Base-by-base conservation (phyloP, 2,888 invertebrate species). In the Phengaris alcon region DNA sequence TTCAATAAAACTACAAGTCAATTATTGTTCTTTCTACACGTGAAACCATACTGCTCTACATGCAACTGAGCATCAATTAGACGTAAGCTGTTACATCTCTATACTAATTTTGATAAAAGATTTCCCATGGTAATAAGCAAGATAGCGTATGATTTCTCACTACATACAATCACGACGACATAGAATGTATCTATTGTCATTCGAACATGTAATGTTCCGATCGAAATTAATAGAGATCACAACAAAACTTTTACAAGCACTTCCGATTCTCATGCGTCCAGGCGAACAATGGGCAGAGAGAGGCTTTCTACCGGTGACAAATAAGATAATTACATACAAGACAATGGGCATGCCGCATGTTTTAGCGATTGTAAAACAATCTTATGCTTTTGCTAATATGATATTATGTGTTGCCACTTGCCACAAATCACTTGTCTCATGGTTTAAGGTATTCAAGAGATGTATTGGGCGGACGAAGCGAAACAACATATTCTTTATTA, bases 341-440 rank as follows among this genome's bases (percentile, higher is more conserved):
- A 86, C 86, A 86, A 86, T 86, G 80, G 84, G 87, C 86, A 85
- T 85, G 84, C 84, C 79, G 87, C 86, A 85, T 85, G 84, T 84
- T 79, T 83, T 78, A 79, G 75, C 81, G 81, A 82, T 84, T 82
- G 81, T 81, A 81, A 79, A 70, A 35, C 68, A 75, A 76, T 73
- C 48, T 44, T 54, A 72, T 74, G 72, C 73, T 69, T 68, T 64
- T 68, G 69, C 55, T 52, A 22, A 52, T 74, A 73, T 54, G 68
- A 68, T 55, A 72, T 52, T 55, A 72, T 52, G 35, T 64, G 52
- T 8, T 48, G 6, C 48, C 46, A 6, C 46, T 6, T 64, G 35
- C 12, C 12, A 6, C 64, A 64, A 12, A 64, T 35, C 12, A 64
- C 35, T 64, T 64, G 35, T 15, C 12, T 64, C 10, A 3, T 64